Percentiles rank a stretch among this genome's conserved stretches.
Conservation (phyloP, 1,140 invertebrate genomes). For the Harpegnathos saltator region DNA sequence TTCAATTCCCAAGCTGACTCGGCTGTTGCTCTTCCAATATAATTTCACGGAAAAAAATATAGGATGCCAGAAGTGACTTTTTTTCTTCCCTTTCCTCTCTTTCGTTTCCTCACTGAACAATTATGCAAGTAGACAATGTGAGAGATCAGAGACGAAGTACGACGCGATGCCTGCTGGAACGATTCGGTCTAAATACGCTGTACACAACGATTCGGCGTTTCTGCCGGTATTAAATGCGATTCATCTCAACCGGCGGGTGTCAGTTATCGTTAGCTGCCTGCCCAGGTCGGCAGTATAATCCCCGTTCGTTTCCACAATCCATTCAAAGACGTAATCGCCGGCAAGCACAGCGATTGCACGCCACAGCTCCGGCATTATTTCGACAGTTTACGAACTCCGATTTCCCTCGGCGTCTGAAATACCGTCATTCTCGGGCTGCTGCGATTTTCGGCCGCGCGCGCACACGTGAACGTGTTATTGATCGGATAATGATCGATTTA, state of each 20-base stretch:
- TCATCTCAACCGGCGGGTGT: slow-evolving; percentile 30
- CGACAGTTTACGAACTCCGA: slow-evolving; percentile 52
- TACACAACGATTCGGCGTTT: slow-evolving; percentile 27
- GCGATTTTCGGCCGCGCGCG: slow-evolving; percentile 19
- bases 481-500: slow-evolving; percentile 51
- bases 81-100: no score
- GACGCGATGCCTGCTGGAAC: neutral
- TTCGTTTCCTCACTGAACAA: neutral
- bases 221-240: slow-evolving; percentile 15
- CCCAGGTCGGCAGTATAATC: slow-evolving; percentile 33
- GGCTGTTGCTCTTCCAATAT: no score
- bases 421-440: slow-evolving; percentile 7
- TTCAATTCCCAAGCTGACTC: no score
- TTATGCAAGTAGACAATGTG: neutral
- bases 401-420: slow-evolving; percentile 37
- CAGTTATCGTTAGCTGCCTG: slow-evolving; percentile 46
- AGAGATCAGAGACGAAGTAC: neutral
- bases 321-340: slow-evolving; percentile 53
- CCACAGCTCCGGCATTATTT: slow-evolving; percentile 38
- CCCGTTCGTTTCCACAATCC: slow-evolving; percentile 41
- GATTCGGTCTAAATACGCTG: neutral
- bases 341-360: slow-evolving; percentile 38
- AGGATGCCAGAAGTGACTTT: no score
- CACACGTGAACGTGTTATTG: slow-evolving; percentile 32
- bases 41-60: no score